Percentiles rank a stretch among this genome's conserved stretches.
phyloP scores from a whole-genome alignment of 2,888 invertebrate species.

The Beris morrisii region DNA sequence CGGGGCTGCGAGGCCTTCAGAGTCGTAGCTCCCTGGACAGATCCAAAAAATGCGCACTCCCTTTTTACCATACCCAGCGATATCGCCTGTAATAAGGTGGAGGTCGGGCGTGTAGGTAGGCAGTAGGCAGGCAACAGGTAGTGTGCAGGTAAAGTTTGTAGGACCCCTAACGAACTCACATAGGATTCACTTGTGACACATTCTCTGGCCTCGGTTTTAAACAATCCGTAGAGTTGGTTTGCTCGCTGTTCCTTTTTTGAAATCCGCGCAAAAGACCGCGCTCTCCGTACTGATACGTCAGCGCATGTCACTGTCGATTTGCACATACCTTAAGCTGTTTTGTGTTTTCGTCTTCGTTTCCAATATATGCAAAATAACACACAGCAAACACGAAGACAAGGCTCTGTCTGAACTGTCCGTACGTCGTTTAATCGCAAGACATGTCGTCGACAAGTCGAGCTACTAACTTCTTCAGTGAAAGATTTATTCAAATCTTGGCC shows the following conservation, averaged over 20 bases:
- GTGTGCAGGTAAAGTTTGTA: too few relatives aligned
- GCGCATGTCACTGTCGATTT: constrained; percentile 28
- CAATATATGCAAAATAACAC: constrained; percentile 27
- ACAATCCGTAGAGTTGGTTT: too few relatives aligned
- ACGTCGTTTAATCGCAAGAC: constrained; percentile 43
- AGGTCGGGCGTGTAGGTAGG: too few relatives aligned
- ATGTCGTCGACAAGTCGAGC: constrained; percentile 46
- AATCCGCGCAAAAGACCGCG: too few relatives aligned
- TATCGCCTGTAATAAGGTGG: too few relatives aligned
- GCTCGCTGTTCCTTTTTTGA: too few relatives aligned
- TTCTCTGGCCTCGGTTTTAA: too few relatives aligned
- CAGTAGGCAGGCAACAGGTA: too few relatives aligned
- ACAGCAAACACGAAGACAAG: constrained; percentile 16
- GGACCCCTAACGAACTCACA: too few relatives aligned
- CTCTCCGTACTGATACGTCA: constrained; percentile 15
- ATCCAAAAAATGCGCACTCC: constrained; percentile 37
- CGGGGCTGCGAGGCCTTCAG: constrained; percentile 32
- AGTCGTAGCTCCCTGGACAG: constrained; percentile 38
- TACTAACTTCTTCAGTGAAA: constrained; percentile 44
- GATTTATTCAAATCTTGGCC: constrained; percentile 50
- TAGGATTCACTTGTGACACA: too few relatives aligned
- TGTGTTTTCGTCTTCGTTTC: constrained; percentile 10
- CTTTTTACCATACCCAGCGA: too few relatives aligned
- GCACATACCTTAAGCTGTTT: constrained; percentile 21
- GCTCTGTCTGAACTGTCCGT: constrained; percentile 30